Percentiles rank a stretch among this genome's conserved stretches.
These are phyloP conservation scores for Lerema accius DNA, from an alignment of 1,140 invertebrate genomes.

Conservation along the genomic window DNA sequence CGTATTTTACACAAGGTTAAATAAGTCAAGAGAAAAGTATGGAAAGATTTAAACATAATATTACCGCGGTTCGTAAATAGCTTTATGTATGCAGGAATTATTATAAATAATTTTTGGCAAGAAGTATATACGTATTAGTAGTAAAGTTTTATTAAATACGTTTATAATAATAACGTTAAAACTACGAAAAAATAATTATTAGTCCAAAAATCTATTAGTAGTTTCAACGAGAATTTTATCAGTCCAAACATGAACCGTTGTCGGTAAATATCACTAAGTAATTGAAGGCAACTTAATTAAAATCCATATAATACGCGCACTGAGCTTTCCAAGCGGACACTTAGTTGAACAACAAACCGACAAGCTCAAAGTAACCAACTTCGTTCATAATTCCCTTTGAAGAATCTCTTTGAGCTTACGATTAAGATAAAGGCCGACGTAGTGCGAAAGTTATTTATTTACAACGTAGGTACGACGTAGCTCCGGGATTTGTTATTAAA, in stretches of 20 bases:
- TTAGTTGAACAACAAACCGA: slow-evolving; percentile 58
- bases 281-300: slow-evolving; percentile 63
- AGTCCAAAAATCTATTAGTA: too few relatives aligned
- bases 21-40: slow-evolving; percentile 17
- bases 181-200: too few relatives aligned
- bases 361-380: slow-evolving; percentile 55
- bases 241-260: too few relatives aligned
- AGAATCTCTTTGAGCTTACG: slow-evolving; percentile 45
- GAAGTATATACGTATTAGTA: too few relatives aligned
- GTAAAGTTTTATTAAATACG: too few relatives aligned
- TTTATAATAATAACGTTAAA: too few relatives aligned
- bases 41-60: too few relatives aligned
- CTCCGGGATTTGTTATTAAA: not conserved
- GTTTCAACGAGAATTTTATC: too few relatives aligned
- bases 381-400: slow-evolving; percentile 62
- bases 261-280: too few relatives aligned
- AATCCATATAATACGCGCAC: slow-evolving; percentile 48
- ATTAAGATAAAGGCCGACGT: slow-evolving; percentile 31
- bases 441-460: slow-evolving; percentile 10
- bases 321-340: slow-evolving; percentile 48
- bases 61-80: too few relatives aligned
- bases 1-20: slow-evolving; percentile 15
- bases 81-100: too few relatives aligned
- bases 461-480: not conserved
- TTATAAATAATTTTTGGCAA: too few relatives aligned